Base-by-base conservation (phyloP, 2,113 vertebrate species). In the Corythoichthys intestinalis region DNA sequence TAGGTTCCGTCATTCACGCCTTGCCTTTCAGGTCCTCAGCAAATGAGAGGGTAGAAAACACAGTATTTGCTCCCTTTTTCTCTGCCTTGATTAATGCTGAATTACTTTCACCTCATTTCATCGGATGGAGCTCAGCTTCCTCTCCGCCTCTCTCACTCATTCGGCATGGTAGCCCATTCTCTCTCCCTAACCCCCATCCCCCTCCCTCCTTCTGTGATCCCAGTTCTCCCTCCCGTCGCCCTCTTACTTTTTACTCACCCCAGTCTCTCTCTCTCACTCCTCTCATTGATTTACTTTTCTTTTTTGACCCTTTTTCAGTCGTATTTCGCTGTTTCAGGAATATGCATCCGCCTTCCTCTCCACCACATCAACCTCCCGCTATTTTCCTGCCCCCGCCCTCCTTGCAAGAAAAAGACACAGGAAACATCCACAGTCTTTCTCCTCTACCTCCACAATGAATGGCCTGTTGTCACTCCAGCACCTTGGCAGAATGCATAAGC, bases 61-160 rank as follows among this genome's bases (percentile, higher is more conserved):
- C 81, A 86, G 79, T 82, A 85, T 86, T 86, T 83, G 88, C 88
- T 90, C 90, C 88, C 87, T 93, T 92, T 92, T 84, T 88, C 88
- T 86, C 88, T 77, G 87, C 82, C 89, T 92, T 93, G 92, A 93
- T 93, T 93, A 93, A 93, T 93, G 91, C 89, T 89, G 89, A 92
- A 93, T 93, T 93, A 93, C 91, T 92, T 93, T 92, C 92, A 93
- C 91, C 92, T 92, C 91, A 93, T 93, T 93, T 93, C 91, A 91
- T 93, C 91, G 92, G 90, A 93, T 91, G 91, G 85, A 91, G 90
- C 87, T 91, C 89, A 85, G 90, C 86, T 92, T 92, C 92, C 91
- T 92, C 89, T 93, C 91, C 86, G 90, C 91, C 92, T 92, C 90
- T 88, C 90, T 92, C 83, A 84, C 88, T 92, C 91, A 92, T 91